Evolutionary conservation across 2,113 vertebrate genomes (phyloP).

Genomic region (Platycercus adscitus): DNA sequence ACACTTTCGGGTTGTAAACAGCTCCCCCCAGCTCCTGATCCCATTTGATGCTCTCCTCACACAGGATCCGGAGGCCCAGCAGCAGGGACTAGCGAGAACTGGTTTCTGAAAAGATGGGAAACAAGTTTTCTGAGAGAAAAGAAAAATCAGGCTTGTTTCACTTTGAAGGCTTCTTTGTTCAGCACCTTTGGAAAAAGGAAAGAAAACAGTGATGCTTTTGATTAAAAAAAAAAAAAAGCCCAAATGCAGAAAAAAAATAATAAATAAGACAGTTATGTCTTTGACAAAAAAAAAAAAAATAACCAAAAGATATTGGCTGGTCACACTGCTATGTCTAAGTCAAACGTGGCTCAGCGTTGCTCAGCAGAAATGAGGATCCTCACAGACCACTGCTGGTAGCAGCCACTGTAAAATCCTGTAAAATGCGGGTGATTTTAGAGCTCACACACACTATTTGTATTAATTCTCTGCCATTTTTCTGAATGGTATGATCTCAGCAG

Average conservation of each 20-base stretch:
- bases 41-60: not conserved
- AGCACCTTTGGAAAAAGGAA: not conserved
- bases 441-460: not conserved
- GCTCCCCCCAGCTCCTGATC: not conserved
- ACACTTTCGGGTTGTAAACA: not conserved
- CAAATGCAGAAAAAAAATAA: not conserved
- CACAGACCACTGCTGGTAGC: not conserved
- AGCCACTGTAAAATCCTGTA: not conserved
- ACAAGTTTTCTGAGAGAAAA: not conserved
- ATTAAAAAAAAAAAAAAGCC: not conserved
- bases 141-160: not conserved
- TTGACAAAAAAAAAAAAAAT: not conserved
- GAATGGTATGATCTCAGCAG: not conserved
- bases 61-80: not conserved
- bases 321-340: not conserved
- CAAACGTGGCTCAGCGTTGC: accelerated
- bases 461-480: not conserved
- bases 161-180: slow-evolving; percentile 14
- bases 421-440: not conserved
- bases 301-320: not conserved
- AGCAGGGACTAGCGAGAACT: not conserved
- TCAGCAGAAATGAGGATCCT: not conserved
- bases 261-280: not conserved
- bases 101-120: not conserved
- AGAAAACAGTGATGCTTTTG: not conserved